Conservation (phyloP, 2,797 vertebrate species). For the Borostomias antarcticus region DNA sequence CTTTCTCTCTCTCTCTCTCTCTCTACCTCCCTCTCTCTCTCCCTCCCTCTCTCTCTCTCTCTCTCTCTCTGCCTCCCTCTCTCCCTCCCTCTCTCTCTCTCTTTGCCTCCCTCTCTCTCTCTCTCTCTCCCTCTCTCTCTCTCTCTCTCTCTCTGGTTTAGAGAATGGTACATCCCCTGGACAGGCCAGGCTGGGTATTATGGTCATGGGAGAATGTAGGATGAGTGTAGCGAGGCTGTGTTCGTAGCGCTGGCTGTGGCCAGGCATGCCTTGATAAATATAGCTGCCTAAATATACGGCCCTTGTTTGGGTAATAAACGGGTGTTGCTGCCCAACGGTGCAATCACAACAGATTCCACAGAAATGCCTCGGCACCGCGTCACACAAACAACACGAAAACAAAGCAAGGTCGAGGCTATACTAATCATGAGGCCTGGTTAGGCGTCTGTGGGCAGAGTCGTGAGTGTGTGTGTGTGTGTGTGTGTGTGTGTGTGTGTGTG, state of each 20-base stretch:
- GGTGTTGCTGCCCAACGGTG: slow-evolving; percentile 85
- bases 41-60: background rate
- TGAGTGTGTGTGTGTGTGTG: slow-evolving; percentile 34
- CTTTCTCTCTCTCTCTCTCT: background rate
- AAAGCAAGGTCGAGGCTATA: slow-evolving; percentile 61
- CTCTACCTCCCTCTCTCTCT: background rate
- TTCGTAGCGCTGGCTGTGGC: slow-evolving; percentile 58
- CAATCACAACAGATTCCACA: slow-evolving; percentile 81
- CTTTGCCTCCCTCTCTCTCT: too few species aligned
- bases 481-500: slow-evolving; percentile 21
- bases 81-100: too few species aligned
- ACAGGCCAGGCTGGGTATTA: slow-evolving; percentile 72
- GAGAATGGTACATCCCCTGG: slow-evolving; percentile 60
- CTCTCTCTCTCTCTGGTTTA: slow-evolving; percentile 17
- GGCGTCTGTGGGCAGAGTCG: slow-evolving; percentile 64
- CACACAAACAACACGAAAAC: slow-evolving; percentile 82
- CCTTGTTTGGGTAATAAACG: slow-evolving; percentile 85
- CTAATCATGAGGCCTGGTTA: slow-evolving; percentile 64
- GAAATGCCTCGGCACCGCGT: slow-evolving; percentile 78
- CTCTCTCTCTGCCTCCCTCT: too few species aligned
- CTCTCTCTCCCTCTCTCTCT: background rate
- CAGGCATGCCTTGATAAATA: slow-evolving; percentile 85
- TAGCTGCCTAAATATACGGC: slow-evolving; percentile 89
- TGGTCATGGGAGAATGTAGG: slow-evolving; percentile 69
- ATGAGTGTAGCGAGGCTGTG: slow-evolving; percentile 63